Percentiles rank a stretch among this genome's conserved stretches.
phyloP scores from a whole-genome alignment of 2,797 vertebrate genomes.

The Diglossa cyanea region DNA sequence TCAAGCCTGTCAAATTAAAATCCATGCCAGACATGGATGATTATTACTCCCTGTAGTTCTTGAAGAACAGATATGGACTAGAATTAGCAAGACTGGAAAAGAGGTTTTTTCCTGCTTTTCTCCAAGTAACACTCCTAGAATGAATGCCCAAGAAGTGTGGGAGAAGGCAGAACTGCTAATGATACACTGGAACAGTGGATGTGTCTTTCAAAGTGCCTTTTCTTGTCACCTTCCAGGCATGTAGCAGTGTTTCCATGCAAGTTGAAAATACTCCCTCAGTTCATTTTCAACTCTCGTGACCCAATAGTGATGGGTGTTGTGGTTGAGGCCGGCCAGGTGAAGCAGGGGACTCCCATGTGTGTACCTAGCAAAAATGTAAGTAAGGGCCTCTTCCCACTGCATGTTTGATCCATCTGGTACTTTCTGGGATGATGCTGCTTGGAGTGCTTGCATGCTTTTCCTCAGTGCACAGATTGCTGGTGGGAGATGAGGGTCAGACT shows the following conservation, averaged over 20 bases:
- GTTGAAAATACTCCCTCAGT: conserved; percentile 93
- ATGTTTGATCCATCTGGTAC: fast-evolving
- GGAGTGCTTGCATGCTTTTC: fast-evolving
- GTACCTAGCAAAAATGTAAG: conserved; percentile 96
- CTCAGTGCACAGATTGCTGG: neutral
- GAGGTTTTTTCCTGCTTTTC: neutral
- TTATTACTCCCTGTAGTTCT: neutral
- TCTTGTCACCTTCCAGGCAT: conserved; percentile 74
- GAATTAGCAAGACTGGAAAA: neutral
- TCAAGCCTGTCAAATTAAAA: neutral
- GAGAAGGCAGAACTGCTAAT: neutral
- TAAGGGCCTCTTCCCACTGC: neutral
- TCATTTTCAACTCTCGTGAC: conserved; percentile 98
- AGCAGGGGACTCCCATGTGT: conserved; percentile 91
- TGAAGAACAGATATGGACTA: neutral
- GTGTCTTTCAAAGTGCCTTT: neutral
- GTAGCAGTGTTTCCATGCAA: conserved; percentile 96
- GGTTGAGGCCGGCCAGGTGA: conserved; percentile 89
- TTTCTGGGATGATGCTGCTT: neutral
- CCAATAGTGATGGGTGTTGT: conserved; percentile 94
- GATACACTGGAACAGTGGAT: neutral
- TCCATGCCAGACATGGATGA: neutral
- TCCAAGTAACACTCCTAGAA: neutral
- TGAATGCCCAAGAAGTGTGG: neutral
- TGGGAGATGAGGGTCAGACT: neutral